These are phyloP conservation scores for Heteromurus nitidus DNA, from an alignment of 2,888 invertebrate genomes.

Conservation along the genomic window DNA sequence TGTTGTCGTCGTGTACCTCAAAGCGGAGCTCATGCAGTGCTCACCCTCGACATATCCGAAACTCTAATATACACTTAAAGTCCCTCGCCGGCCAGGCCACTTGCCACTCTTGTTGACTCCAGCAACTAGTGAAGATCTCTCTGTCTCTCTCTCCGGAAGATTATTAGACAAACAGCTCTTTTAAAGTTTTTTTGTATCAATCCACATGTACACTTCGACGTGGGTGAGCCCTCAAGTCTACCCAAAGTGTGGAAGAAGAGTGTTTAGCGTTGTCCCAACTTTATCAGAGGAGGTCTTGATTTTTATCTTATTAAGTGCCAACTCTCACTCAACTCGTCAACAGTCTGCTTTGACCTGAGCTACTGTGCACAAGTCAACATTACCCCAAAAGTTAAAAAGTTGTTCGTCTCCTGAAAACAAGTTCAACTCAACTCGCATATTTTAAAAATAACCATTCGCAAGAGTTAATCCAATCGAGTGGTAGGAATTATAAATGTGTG, in stretches of 20 bases:
- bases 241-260: slow-evolving; percentile 50
- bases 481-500: no score
- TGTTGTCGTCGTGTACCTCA: slow-evolving; percentile 25
- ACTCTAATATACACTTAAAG: slow-evolving; percentile 57
- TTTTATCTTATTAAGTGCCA: slow-evolving; percentile 59
- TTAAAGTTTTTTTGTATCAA: slow-evolving; percentile 21
- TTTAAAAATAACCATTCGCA: no score
- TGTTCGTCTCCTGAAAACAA: no score
- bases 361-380: slow-evolving; percentile 33
- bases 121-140: slow-evolving; percentile 61
- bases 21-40: slow-evolving; percentile 16
- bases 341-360: slow-evolving; percentile 46
- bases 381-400: no score
- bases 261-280: slow-evolving; percentile 29
- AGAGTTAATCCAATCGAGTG: no score
- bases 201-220: slow-evolving; percentile 58
- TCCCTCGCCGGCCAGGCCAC: slow-evolving; percentile 25
- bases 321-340: slow-evolving; percentile 40
- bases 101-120: slow-evolving; percentile 50
- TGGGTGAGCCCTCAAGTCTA: slow-evolving; percentile 64
- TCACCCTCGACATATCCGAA: slow-evolving; percentile 43
- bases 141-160: slow-evolving; percentile 14
- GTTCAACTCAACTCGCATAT: no score
- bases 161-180: slow-evolving; percentile 30
- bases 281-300: slow-evolving; percentile 40